Percentiles rank a stretch among this genome's conserved stretches.
These are phyloP conservation scores for Nautilus pompilius DNA, from an alignment of 1,140 invertebrate species.

Conservation along the genomic window DNA sequence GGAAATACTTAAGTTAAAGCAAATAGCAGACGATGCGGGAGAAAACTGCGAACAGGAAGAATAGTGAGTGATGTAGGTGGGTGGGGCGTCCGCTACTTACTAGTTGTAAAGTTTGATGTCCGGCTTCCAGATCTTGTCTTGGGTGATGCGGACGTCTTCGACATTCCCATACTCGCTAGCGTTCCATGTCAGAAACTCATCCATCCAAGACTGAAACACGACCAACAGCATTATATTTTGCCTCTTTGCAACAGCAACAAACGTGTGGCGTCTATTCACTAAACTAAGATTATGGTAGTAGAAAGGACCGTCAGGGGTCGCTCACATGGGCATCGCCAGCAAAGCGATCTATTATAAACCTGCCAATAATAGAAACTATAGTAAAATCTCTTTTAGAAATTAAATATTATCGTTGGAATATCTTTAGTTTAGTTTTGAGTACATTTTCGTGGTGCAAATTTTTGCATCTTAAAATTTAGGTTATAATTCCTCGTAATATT, in stretches of 20 bases:
- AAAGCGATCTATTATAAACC: no score
- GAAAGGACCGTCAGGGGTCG: background rate
- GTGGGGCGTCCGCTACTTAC: conserved; percentile 29
- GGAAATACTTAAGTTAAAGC: background rate
- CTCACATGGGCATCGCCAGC: no score
- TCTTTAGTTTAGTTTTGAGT: no score
- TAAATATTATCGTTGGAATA: no score
- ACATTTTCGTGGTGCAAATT: no score
- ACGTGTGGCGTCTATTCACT: no score
- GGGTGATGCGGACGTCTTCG: conserved; percentile 66
- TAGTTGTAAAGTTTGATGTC: conserved; percentile 57
- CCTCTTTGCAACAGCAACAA: background rate
- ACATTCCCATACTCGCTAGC: conserved; percentile 93
- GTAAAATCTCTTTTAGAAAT: no score
- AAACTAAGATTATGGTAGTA: background rate
- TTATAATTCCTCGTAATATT: no score
- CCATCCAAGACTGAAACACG: conserved; percentile 71
- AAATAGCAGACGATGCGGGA: background rate
- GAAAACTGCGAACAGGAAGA: background rate
- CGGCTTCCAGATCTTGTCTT: conserved; percentile 73
- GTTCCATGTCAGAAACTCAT: conserved; percentile 96
- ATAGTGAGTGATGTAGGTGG: background rate
- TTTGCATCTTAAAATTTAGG: no score
- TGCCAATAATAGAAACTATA: no score
- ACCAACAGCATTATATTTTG: background rate